These are phyloP conservation scores for Paracyclopina nana DNA, from an alignment of 1,140 invertebrate species.

Conservation along the genomic window DNA sequence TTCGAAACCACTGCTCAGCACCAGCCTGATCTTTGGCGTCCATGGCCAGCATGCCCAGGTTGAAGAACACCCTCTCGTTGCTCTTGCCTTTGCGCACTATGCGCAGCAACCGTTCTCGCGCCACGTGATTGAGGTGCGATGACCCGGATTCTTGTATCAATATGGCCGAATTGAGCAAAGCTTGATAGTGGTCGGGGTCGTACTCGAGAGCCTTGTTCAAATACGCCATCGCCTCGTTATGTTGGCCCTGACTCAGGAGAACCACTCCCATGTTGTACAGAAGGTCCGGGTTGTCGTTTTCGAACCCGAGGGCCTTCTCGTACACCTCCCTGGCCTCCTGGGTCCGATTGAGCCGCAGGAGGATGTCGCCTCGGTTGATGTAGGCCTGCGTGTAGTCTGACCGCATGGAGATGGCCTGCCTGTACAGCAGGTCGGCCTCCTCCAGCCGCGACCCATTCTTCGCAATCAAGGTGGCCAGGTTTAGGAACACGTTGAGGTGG, in stretches of 20 bases:
- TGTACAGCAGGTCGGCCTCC: constrained; percentile 79
- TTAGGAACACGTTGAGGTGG: constrained; percentile 86
- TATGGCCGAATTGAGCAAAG: constrained; percentile 82
- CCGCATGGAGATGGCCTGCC: constrained; percentile 87
- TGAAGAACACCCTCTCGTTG: constrained; percentile 79
- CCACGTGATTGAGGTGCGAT: constrained; percentile 50
- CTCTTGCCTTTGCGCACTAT: constrained; percentile 45
- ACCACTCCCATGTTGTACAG: constrained; percentile 94
- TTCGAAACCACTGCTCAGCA: constrained; percentile 70
- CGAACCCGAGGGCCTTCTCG: constrained; percentile 72
- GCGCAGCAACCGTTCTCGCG: constrained; percentile 53
- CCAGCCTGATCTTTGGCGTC: constrained; percentile 68
- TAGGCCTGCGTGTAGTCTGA: constrained; percentile 93
- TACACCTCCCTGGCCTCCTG: constrained; percentile 88
- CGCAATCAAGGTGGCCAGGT: constrained; percentile 81
- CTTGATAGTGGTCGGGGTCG: constrained; percentile 84
- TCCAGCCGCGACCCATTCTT: constrained; percentile 73
- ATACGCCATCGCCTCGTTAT: constrained; percentile 67
- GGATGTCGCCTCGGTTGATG: constrained; percentile 85
- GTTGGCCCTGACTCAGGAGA: constrained; percentile 71
- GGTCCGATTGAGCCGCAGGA: constrained; percentile 78
- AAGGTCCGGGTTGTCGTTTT: constrained; percentile 85
- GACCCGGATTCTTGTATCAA: constrained; percentile 68
- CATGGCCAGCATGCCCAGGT: constrained; percentile 89
- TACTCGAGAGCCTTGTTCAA: constrained; percentile 78